These are phyloP conservation scores for Neosilurus hyrtlii DNA, from an alignment of 2,797 vertebrate genomes.

Conservation along the genomic window DNA sequence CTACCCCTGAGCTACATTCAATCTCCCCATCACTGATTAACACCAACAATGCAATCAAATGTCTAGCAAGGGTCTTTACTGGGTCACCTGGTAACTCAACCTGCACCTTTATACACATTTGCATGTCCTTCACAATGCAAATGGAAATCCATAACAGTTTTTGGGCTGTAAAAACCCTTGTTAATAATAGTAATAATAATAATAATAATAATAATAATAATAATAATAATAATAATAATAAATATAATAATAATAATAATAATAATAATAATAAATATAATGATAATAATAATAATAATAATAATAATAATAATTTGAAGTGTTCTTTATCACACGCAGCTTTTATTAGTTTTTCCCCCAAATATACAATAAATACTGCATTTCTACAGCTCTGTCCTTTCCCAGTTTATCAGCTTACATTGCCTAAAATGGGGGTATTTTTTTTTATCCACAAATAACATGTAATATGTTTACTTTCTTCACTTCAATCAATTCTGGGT, in stretches of 20 bases:
- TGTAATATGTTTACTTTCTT: background rate
- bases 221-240: too few species aligned
- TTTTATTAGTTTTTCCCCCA: too few species aligned
- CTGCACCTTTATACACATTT: constrained; percentile 3
- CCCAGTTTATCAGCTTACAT: background rate
- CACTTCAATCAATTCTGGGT: background rate
- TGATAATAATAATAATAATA: too few species aligned
- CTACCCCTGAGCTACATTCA: constrained; percentile 23
- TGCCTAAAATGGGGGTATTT: too few species aligned
- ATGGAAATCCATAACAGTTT: background rate
- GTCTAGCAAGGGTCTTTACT: background rate
- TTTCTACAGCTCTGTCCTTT: background rate
- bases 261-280: too few species aligned
- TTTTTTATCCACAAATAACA: background rate
- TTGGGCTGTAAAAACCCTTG: background rate
- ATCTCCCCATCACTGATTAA: constrained; percentile 37
- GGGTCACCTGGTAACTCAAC: constrained; percentile 10
- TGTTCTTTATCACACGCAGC: too few species aligned
- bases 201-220: too few species aligned
- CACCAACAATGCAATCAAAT: constrained; percentile 8
- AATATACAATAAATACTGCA: too few species aligned
- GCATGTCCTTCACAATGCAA: background rate
- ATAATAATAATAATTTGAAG: too few species aligned
- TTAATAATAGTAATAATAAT: too few species aligned
- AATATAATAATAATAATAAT: too few species aligned